Evolutionary conservation across 2,888 invertebrate genomes (phyloP), one percentile per base, ranked within the genome.

Genomic region (Aleiodes leptofemur): DNA sequence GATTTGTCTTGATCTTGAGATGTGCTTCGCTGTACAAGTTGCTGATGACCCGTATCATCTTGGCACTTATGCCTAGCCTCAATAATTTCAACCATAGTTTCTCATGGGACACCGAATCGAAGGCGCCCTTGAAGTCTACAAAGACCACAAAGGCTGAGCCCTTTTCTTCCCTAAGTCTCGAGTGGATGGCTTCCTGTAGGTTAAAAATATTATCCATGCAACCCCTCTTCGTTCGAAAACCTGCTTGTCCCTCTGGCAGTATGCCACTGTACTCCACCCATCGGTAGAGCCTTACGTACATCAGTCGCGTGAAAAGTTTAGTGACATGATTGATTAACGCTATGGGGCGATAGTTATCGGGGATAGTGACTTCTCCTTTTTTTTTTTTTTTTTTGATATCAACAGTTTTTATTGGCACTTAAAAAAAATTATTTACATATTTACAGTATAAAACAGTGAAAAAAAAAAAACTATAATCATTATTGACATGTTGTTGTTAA

Each of bases 281-380:
- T 5, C 16, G 31, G 81, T 48, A 13, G 81, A 56, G n/a, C 64
- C 64, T 78, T n/a, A n/a, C n/a, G n/a, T n/a, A n/a, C n/a, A n/a
- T n/a, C n/a, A n/a, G n/a, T n/a, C n/a, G n/a, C n/a, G n/a, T n/a
- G n/a, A n/a, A n/a, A 16, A 82, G 29, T 76, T 82, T 83, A 8
- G 79, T 61, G 4, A 76, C 59, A 29, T 74, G 74, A 38, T 78
- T 79, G 4, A 78, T 13, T n/a, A 82, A 73, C 5, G 80, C 76
- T 8, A 83, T 83, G 4, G 76, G 78, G 53, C 82, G 23, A 64
- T 81, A 82, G 66, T 82, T 82, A 9, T 34, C 8, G 5, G 81
- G 80, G 8, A 76, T 55, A n/a, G 57, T 5, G 13, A 38, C 38
- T 23, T 78, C 76, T 11, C 80, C 80, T 61, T 74, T 74, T 23